phyloP scores from a whole-genome alignment of 2,797 vertebrate species.

The Pyrrhura leucotis region DNA sequence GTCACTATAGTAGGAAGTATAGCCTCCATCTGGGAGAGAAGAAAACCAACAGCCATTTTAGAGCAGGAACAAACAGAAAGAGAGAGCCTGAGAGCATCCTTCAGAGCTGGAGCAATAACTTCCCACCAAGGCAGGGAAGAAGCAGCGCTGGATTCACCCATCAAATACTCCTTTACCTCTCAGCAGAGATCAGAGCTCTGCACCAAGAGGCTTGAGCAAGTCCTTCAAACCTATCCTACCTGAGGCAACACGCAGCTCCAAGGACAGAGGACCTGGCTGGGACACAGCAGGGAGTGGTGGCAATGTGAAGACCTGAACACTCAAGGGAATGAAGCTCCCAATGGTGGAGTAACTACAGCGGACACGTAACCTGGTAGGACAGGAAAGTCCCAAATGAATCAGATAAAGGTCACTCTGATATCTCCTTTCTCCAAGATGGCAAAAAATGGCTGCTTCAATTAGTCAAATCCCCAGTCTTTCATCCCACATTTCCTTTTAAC shows the following conservation, averaged over 20 bases:
- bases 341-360: slow-evolving; percentile 52
- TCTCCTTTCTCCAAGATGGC: not conserved
- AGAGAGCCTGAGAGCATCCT: not conserved
- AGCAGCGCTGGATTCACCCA: not conserved
- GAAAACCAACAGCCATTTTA: not conserved
- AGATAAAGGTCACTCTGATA: not conserved
- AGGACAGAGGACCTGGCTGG: slow-evolving; percentile 48
- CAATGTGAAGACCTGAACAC: slow-evolving; percentile 31
- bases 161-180: not conserved
- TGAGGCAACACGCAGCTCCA: slow-evolving; percentile 73
- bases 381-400: not conserved
- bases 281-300: slow-evolving; percentile 13
- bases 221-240: slow-evolving; percentile 8
- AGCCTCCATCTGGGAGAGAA: slow-evolving; percentile 48
- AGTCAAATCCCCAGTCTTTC: not conserved
- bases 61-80: not conserved
- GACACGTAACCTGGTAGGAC: slow-evolving; percentile 55
- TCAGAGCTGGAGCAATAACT: not conserved
- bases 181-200: not conserved
- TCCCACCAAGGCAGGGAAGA: not conserved
- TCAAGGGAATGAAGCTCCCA: slow-evolving; percentile 31
- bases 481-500: not conserved
- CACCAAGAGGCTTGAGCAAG: not conserved
- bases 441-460: not conserved
- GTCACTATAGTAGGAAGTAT: slow-evolving; percentile 52